Percentiles rank a stretch among this genome's conserved stretches.
These are phyloP conservation scores for Drosophila antonietae DNA, from an alignment of 2,888 invertebrate genomes.

Conservation along the genomic window DNA sequence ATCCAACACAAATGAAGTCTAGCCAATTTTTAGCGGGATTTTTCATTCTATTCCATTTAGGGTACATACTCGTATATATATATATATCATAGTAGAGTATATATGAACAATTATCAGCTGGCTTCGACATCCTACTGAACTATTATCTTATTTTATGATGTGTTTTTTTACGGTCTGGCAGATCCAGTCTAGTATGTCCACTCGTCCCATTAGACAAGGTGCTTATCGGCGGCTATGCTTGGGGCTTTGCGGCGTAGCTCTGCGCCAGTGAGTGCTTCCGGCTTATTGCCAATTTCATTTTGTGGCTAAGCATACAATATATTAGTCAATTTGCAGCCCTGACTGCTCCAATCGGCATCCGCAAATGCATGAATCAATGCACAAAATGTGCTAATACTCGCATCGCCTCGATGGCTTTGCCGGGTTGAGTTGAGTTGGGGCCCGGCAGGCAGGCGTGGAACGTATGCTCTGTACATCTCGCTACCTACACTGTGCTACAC, in stretches of 20 bases:
- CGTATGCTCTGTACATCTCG: slow-evolving; percentile 32
- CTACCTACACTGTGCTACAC: too few relatives aligned
- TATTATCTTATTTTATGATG: slow-evolving; percentile 1
- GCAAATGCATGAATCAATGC: slow-evolving; percentile 61
- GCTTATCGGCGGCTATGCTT: slow-evolving; percentile 4
- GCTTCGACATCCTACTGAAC: not conserved
- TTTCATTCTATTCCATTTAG: too few relatives aligned
- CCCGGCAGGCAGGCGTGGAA: slow-evolving; percentile 22
- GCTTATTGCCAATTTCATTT: slow-evolving; percentile 44
- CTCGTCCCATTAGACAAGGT: slow-evolving; percentile 7
- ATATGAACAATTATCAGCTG: too few relatives aligned
- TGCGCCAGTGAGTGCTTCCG: slow-evolving; percentile 29
- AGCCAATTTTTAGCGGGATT: too few relatives aligned
- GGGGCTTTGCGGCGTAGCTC: slow-evolving; percentile 8
- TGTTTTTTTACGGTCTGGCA: not conserved
- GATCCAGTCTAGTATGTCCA: not conserved
- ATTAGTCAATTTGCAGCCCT: slow-evolving; percentile 61
- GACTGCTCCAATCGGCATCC: slow-evolving; percentile 25
- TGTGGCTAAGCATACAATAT: slow-evolving; percentile 61
- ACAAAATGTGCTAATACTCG: slow-evolving; percentile 45
- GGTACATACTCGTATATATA: too few relatives aligned
- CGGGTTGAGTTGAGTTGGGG: not conserved
- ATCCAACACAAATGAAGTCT: too few relatives aligned
- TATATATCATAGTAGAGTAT: too few relatives aligned
- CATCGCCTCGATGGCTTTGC: slow-evolving; percentile 13